Evolutionary conservation across 2,113 vertebrate species (phyloP), one percentile per base, ranked within the genome.

Genomic region (Indicator indicator): DNA sequence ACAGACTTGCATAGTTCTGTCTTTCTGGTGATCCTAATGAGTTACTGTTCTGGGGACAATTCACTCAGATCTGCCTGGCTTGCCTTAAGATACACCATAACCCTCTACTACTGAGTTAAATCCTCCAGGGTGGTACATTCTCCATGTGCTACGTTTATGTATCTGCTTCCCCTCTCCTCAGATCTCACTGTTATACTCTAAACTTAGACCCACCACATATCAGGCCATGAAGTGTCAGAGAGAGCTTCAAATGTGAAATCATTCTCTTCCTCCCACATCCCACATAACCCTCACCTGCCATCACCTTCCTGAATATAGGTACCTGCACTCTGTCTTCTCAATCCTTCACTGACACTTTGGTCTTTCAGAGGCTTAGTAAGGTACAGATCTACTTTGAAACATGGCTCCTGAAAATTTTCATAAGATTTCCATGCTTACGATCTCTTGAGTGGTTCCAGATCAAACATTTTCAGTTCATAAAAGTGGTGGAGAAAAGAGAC

Each of bases 271-370:
- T 86, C 95, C 94, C 55, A 91, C 96, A 91, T 86, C 95, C 94
- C 55, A 91, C 96, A 91, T 74, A 89, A 44, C 48, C 89, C 83
- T 94, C 94, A 93, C 93, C 93, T 96, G 94, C 91, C 95, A 95
- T 95, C 95, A 91, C 95, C 44, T 95, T 80, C 83, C 36, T 59
- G 65, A 95, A 46, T 86, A 91, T 75, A 93, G 62, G 83, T 90
- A 95, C 90, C 92, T 94, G 90, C 79, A 46, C 54, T 81, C 72
- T 36, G 28, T 60, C 76, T 96, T 90, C 91, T 93, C 79, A 88
- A 67, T 46, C 74, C 73, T 94, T 82, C 84, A 88, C 86, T 94
- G 67, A 90, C 94, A 90, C 83, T 86, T 95, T n/a, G 32, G 59
- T 90, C 91, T 93, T 91, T 81, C 65, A 86, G 48, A 91, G 76